phyloP scores from a whole-genome alignment of 1,140 invertebrate species.

The Melitaea cinxia region DNA sequence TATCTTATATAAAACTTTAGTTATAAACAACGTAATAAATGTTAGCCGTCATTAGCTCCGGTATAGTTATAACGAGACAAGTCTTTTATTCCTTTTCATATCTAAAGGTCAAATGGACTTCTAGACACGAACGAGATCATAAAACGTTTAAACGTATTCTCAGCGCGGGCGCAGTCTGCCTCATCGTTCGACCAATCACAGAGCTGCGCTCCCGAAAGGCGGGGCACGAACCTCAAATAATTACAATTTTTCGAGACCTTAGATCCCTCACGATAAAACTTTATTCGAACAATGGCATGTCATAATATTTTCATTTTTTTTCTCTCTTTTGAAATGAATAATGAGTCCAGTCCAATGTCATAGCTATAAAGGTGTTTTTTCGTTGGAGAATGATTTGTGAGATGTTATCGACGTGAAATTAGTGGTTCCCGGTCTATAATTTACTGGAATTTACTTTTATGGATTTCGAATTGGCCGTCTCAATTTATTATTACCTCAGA shows the following conservation, averaged over 20 bases:
- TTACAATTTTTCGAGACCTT: constrained; percentile 34
- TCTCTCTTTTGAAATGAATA: constrained; percentile 14
- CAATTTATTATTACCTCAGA: constrained; percentile 12
- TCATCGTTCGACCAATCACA: constrained; percentile 16
- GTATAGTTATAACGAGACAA: not conserved
- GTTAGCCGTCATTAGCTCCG: not conserved
- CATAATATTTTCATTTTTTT: constrained; percentile 42
- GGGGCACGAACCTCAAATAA: constrained; percentile 36
- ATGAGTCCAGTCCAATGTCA: constrained; percentile 3
- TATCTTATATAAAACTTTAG: too few species aligned
- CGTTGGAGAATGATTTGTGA: constrained; percentile 10
- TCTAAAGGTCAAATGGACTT: constrained; percentile 10
- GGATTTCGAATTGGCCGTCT: constrained; percentile 32
- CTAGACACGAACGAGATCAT: not conserved
- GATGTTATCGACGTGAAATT: constrained; percentile 30
- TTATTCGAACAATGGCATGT: constrained; percentile 44
- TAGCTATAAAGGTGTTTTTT: constrained; percentile 18
- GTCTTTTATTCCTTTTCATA: not conserved
- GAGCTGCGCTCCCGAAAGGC: constrained; percentile 12
- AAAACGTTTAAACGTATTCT: constrained; percentile 11
- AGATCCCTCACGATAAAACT: constrained; percentile 37
- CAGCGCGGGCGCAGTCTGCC: constrained; percentile 15
- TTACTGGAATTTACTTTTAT: constrained; percentile 38
- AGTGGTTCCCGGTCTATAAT: constrained; percentile 35
- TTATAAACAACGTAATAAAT: too few species aligned